Evolutionary conservation across 2,797 vertebrate species (phyloP), one percentile per base, ranked within the genome.

Genomic region (Gymnothorax reevesii): DNA sequence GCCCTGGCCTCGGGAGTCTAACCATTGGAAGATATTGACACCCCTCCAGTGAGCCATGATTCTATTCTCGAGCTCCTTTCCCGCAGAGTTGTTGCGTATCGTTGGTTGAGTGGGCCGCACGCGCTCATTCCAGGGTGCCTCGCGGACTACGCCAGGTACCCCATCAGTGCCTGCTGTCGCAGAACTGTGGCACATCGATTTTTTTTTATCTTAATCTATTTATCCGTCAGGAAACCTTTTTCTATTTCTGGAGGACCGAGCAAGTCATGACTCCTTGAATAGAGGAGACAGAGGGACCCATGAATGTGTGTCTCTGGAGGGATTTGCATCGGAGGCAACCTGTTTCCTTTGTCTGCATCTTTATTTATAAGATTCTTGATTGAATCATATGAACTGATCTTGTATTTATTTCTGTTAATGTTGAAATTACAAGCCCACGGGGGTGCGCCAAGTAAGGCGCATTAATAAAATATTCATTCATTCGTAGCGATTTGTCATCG

Each of bases 21-120:
- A 57, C 86, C 86, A 87, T 66, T 88, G 88, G 87, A 88, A 86
- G 83, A 83, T 86, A 88, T 89, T 84, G 87, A 89, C 54, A 9
- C 85, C 13, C 85, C 83, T 73, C 64, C 84, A 57, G 71, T 42
- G 27, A 85, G 54, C 84, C 22, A 12, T 42, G 64, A 25, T 73
- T 71, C 52, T 73, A 27, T 57, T 55, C 22, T 25, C 83, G 54
- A 15, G 42, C 22, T 25, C 66, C 64, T 55, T 55, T 52, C 83
- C 83, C 66, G 84, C 87, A 71, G 86, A 55, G 77, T 42, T 84
- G 80, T 33, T 57, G 80, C 59, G 33, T 71, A 62, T 83, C 71
- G 88, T 64, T 52, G 57, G 60, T 1, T 0, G 49, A 64, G 33
- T 42, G 27, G 57, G 60, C 9, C 20, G 15, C 22, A 6, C 60